Evolutionary conservation across 2,113 vertebrate genomes (phyloP).

Genomic region (Tachycineta bicolor): DNA sequence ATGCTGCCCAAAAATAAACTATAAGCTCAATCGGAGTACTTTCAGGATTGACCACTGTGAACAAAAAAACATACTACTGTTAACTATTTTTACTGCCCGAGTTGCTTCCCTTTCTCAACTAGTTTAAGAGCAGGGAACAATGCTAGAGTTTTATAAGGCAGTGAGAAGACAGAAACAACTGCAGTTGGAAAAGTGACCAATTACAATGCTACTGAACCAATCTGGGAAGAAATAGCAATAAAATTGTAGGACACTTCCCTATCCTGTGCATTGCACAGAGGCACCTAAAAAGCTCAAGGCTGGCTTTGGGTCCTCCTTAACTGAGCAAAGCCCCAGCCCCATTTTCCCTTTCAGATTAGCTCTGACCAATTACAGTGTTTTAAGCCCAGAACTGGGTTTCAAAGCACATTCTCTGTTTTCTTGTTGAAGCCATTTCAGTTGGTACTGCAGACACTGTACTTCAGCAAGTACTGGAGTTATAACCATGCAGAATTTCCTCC

Average conservation of each 20-base stretch:
- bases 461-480: neutral
- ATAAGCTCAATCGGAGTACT: neutral
- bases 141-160: neutral
- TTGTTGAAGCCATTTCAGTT: neutral
- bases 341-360: neutral
- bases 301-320: neutral
- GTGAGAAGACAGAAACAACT: neutral
- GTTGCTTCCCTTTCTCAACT: neutral
- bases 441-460: neutral
- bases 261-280: neutral
- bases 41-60: neutral
- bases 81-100: neutral
- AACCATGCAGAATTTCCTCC: neutral
- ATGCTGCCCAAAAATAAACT: neutral
- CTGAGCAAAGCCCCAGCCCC: rapidly evolving
- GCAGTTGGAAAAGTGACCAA: neutral
- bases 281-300: neutral
- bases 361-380: neutral
- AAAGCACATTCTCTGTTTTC: neutral
- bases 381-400: neutral
- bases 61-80: neutral
- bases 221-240: neutral
- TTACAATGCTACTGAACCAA: neutral
- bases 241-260: neutral
- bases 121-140: neutral